Evolutionary conservation across 1,140 invertebrate genomes (phyloP), one percentile per base, ranked within the genome.

Genomic region (Hypsibius dujardini): DNA sequence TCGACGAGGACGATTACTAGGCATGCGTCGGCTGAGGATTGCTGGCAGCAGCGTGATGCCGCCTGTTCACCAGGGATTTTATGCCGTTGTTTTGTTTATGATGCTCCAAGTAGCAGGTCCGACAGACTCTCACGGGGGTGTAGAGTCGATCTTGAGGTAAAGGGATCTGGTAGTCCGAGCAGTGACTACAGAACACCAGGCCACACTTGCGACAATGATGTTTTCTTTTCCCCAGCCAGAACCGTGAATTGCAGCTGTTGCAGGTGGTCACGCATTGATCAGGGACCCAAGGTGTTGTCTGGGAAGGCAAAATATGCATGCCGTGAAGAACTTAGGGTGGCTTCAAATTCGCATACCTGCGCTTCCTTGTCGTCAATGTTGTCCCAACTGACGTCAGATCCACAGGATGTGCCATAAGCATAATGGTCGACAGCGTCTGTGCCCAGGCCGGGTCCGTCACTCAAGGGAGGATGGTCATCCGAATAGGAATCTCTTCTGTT

Each of bases 141-240:
- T 86, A 88, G 1, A 91, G 83, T 74, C 90, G 87, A 77, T 90
- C 88, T 72, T 84, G 84, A 2, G 90, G 90, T 71, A 92, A 78
- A 0, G 88, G 86, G 0, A 86, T 85, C 73, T 85, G 86, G 75
- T 88, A 86, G 74, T 89, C 87, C 1, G 88, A 88, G 79, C 90
- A 92, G 74, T 89, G 86, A n/a, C 86, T 84, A 77, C 90, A 92
- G 77, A 90, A 92, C 74, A 92, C 87, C 77, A 87, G 85, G 1
- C 89, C 89, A 80, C 90, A 92, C 77, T 86, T 88, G 79, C 90
- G 91, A 78, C 1, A n/a, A 77, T 90, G 88, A 79, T 90, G 88
- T 78, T 87, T 88, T 71, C 88, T 82, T 74, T 84, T 81, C 46
- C 87, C 86, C 12, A 90, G 80, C 87, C 87, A 89, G 80, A 92